Conservation (phyloP, 2,113 vertebrate genomes). For the Mugil cephalus region DNA sequence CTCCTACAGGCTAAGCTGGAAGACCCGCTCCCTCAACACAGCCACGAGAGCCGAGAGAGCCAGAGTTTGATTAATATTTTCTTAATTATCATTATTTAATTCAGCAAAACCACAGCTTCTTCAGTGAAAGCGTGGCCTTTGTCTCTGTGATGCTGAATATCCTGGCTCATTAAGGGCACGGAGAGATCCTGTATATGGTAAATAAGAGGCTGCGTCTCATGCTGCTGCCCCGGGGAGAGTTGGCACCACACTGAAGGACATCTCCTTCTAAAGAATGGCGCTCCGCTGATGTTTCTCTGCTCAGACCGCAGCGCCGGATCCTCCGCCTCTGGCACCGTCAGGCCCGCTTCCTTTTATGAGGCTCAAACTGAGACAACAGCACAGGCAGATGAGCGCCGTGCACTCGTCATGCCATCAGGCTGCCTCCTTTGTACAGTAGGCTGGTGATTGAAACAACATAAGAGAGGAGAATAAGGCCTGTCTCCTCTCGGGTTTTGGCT, state of each 20-base stretch:
- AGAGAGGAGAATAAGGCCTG: slow-evolving; percentile 67
- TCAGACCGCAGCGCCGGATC: slow-evolving; percentile 72
- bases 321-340: slow-evolving; percentile 82
- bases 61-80: slow-evolving; percentile 83
- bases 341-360: slow-evolving; percentile 84
- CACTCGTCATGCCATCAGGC: slow-evolving; percentile 73
- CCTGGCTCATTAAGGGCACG: slow-evolving; percentile 75
- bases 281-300: slow-evolving; percentile 66
- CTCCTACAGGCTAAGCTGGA: slow-evolving; percentile 83
- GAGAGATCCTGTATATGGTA: slow-evolving; percentile 80
- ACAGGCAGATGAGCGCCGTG: slow-evolving; percentile 67
- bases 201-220: slow-evolving; percentile 74
- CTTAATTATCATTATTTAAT: slow-evolving; percentile 85
- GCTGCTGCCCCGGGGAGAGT: slow-evolving; percentile 68
- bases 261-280: slow-evolving; percentile 70
- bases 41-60: slow-evolving; percentile 60
- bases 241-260: slow-evolving; percentile 81
- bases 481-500: slow-evolving; percentile 71
- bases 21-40: slow-evolving; percentile 71
- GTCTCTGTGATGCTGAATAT: slow-evolving; percentile 65
- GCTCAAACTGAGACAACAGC: slow-evolving; percentile 79
- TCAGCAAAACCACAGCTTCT: slow-evolving; percentile 65
- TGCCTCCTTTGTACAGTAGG: slow-evolving; percentile 76
- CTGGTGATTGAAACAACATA: slow-evolving; percentile 76
- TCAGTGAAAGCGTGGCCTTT: slow-evolving; percentile 61